These are phyloP conservation scores for Drosophila simulans DNA, from an alignment of 1,140 invertebrate species.

Conservation along the genomic window DNA sequence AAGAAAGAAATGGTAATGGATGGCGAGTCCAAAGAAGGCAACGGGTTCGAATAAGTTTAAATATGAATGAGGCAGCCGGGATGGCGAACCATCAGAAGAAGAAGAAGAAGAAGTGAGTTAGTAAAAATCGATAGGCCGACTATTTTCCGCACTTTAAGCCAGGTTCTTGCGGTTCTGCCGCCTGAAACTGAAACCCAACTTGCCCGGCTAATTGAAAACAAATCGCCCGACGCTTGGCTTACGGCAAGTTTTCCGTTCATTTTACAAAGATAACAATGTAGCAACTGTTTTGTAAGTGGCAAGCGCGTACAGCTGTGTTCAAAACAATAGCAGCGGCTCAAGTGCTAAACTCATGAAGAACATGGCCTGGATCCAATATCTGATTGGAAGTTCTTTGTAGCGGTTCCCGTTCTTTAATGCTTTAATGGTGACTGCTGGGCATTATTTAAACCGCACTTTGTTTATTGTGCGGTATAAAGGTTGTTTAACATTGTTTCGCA, in stretches of 20 bases:
- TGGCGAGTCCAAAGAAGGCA: background rate
- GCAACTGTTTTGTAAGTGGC: conserved; percentile 8
- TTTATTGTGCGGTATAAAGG: background rate
- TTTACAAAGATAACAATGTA: conserved; percentile 35
- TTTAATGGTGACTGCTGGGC: too few relatives aligned
- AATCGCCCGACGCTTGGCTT: conserved; percentile 27
- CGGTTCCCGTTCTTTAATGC: too few relatives aligned
- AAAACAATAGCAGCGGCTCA: background rate
- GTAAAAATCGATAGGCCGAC: conserved; percentile 30
- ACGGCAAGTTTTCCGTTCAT: conserved; percentile 39
- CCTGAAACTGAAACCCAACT: background rate
- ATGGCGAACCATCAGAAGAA: background rate
- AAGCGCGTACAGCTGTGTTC: background rate
- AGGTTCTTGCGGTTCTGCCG: background rate
- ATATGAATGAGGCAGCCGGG: conserved; percentile 2
- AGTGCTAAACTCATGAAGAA: background rate
- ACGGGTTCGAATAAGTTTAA: conserved; percentile 1
- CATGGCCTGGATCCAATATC: background rate
- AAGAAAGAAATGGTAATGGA: conserved; percentile 8
- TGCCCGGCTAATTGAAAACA: conserved; percentile 35
- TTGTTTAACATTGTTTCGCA: conserved; percentile 1
- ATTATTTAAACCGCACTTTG: too few relatives aligned
- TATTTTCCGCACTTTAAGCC: conserved; percentile 6
- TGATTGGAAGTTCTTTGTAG: background rate
- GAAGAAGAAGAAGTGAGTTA: conserved; percentile 3